A percentile compares a stretch with the other conserved stretches of the same genome.
Conservation (phyloP, 53 echinoderm and acorn worm genomes). For the Mesocentrotus franciscanus region DNA sequence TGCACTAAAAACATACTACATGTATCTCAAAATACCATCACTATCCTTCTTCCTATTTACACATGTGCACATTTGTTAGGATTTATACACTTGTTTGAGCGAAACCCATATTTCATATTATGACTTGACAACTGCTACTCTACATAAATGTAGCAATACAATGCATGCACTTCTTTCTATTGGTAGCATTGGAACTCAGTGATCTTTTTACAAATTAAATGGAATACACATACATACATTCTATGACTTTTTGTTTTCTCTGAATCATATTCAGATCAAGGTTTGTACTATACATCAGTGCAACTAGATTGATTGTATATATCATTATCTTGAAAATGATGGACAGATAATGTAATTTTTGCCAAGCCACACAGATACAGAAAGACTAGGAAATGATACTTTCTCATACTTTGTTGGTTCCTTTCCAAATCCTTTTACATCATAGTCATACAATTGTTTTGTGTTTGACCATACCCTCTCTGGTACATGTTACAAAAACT, state of each 20-base stretch:
- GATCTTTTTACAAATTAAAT: not conserved
- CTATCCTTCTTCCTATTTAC: not conserved
- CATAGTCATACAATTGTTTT: not conserved
- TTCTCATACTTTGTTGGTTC: not conserved
- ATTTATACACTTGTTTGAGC: not conserved
- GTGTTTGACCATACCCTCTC: not conserved
- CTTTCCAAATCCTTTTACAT: slow-evolving; percentile 8
- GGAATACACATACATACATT: not conserved
- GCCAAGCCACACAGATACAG: slow-evolving; percentile 18
- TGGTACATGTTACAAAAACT: not conserved
- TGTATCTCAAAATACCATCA: not conserved
- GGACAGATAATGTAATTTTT: not conserved
- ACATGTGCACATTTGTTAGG: not conserved
- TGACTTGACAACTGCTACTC: not conserved
- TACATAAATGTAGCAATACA: not conserved
- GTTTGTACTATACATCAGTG: not conserved
- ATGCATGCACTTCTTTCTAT: not conserved
- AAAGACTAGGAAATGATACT: not conserved
- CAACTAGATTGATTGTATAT: not conserved
- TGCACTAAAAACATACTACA: not conserved
- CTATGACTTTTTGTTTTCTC: not conserved
- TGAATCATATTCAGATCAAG: not conserved
- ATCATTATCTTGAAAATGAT: not conserved
- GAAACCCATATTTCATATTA: not conserved
- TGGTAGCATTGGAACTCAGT: no score